Evolutionary conservation across 53 echinoderm and acorn worm genomes (phyloP).

Genomic region (Henricia sp.): DNA sequence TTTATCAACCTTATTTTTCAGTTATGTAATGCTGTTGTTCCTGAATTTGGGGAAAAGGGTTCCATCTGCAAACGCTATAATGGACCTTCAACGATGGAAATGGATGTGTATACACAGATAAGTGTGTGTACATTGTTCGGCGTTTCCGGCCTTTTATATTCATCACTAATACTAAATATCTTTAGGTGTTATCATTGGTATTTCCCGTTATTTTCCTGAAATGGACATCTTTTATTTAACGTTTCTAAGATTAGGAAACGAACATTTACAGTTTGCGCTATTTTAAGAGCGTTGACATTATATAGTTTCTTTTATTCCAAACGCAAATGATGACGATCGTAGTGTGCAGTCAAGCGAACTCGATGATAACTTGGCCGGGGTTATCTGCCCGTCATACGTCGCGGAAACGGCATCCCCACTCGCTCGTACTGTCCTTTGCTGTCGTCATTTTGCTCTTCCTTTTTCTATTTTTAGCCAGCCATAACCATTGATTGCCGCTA

Average conservation of each 20-base stretch:
- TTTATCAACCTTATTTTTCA: too few relatives aligned
- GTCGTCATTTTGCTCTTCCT: slow-evolving; percentile 68
- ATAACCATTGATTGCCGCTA: slow-evolving; percentile 80
- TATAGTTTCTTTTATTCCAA: slow-evolving; percentile 10
- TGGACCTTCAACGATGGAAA: too few relatives aligned
- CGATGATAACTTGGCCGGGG: slow-evolving; percentile 16
- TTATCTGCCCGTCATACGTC: slow-evolving; percentile 54
- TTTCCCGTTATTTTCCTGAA: slow-evolving; percentile 20
- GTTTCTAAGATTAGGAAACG: not conserved
- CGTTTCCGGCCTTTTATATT: not conserved
- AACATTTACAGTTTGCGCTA: slow-evolving; percentile 38
- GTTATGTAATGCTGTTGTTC: too few relatives aligned
- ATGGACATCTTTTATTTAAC: not conserved
- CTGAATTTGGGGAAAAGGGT: too few relatives aligned
- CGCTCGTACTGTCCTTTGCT: slow-evolving; percentile 23
- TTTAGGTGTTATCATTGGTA: not conserved
- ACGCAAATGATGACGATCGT: slow-evolving; percentile 26
- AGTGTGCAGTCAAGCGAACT: slow-evolving; percentile 45
- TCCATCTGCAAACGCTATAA: too few relatives aligned
- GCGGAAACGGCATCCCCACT: slow-evolving; percentile 56
- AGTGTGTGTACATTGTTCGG: too few relatives aligned
- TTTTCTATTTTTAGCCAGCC: slow-evolving; percentile 72
- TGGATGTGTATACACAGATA: too few relatives aligned
- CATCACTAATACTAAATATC: not conserved
- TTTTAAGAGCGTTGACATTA: slow-evolving; percentile 31